These are phyloP conservation scores for Nebria salina DNA, from an alignment of 2,888 invertebrate genomes.

Conservation along the genomic window DNA sequence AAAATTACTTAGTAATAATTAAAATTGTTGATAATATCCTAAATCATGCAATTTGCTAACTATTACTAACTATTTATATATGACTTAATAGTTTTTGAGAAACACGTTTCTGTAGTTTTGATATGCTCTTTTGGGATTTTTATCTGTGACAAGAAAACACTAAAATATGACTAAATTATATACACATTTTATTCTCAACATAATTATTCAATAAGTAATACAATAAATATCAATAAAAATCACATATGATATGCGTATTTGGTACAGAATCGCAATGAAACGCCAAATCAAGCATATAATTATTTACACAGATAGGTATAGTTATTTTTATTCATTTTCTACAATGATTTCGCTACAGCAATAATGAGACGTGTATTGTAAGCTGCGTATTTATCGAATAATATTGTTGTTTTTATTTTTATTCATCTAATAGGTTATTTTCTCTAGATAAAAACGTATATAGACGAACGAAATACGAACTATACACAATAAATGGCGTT, in stretches of 20 bases:
- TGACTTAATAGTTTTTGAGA: too few species aligned
- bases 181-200: slow-evolving; percentile 40
- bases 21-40: too few species aligned
- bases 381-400: background rate
- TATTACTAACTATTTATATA: too few species aligned
- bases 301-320: slow-evolving; percentile 40
- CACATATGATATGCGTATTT: slow-evolving; percentile 39
- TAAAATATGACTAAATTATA: slow-evolving; percentile 31
- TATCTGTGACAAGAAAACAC: too few species aligned
- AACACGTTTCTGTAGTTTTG: too few species aligned
- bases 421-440: background rate
- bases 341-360: slow-evolving; percentile 2
- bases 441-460: slow-evolving; percentile 1
- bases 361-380: slow-evolving; percentile 5
- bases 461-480: background rate
- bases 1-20: too few species aligned
- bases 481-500: background rate
- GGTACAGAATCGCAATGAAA: slow-evolving; percentile 12
- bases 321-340: background rate
- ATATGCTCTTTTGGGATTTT: too few species aligned
- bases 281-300: slow-evolving; percentile 34
- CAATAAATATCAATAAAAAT: slow-evolving; percentile 27
- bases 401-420: background rate
- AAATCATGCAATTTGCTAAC: too few species aligned
- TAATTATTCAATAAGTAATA: slow-evolving; percentile 13